These are phyloP conservation scores for Acrocephalus kingi DNA, from an alignment of 2,113 vertebrate genomes.

Conservation along the genomic window DNA sequence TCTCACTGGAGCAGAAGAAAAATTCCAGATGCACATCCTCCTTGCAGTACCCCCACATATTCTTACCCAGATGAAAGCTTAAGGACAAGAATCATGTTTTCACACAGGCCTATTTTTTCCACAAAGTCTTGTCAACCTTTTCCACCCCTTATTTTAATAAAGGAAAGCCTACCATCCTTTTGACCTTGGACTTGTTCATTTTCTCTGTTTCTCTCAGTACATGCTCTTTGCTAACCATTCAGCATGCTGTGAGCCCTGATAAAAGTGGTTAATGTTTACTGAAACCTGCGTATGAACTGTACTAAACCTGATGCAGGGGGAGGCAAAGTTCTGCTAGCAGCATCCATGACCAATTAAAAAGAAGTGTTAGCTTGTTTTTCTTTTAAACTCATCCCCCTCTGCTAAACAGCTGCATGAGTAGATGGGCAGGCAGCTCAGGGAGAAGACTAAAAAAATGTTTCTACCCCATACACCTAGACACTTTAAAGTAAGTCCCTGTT, in stretches of 20 bases:
- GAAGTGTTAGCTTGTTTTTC: neutral
- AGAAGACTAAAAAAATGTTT: neutral
- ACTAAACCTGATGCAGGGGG: slow-evolving; percentile 73
- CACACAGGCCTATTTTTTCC: neutral
- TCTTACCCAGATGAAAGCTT: neutral
- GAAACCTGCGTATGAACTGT: slow-evolving; percentile 83
- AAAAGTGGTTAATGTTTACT: slow-evolving; percentile 90
- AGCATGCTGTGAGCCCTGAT: slow-evolving; percentile 77
- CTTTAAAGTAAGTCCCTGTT: neutral
- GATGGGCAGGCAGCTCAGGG: neutral
- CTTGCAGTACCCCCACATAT: neutral
- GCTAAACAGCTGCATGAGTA: neutral
- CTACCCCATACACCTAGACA: neutral
- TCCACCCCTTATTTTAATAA: slow-evolving; percentile 23
- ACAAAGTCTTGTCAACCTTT: neutral
- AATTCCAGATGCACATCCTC: neutral
- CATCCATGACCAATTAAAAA: slow-evolving; percentile 66
- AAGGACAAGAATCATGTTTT: neutral
- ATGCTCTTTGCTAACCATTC: slow-evolving; percentile 80
- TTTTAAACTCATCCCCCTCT: neutral
- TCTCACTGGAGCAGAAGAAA: neutral
- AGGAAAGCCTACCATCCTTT: slow-evolving; percentile 70
- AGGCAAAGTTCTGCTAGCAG: slow-evolving; percentile 79
- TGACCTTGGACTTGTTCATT: slow-evolving; percentile 84
- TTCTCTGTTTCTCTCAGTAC: slow-evolving; percentile 73